These are phyloP conservation scores for Resseliella maxima DNA, from an alignment of 2,888 invertebrate species.

Conservation along the genomic window DNA sequence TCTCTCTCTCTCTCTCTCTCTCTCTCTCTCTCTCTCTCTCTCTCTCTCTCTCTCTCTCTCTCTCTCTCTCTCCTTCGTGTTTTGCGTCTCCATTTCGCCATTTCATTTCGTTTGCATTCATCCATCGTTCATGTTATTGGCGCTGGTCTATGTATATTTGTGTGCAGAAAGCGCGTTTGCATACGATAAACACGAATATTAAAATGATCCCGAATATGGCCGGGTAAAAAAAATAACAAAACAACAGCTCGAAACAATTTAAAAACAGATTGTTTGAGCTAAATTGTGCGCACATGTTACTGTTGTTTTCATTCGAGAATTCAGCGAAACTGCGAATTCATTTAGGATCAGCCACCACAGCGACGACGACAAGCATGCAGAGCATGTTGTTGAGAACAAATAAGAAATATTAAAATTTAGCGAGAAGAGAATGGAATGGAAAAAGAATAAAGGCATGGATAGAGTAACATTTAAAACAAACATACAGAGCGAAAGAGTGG, in stretches of 20 bases:
- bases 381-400: conserved; percentile 45
- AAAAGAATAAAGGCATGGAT: conserved; percentile 25
- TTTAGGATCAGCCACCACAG: not conserved
- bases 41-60: too few species aligned
- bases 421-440: conserved; percentile 31
- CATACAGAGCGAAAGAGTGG: too few species aligned
- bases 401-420: conserved; percentile 33
- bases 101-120: not conserved
- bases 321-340: conserved; percentile 30
- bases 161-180: not conserved
- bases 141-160: not conserved
- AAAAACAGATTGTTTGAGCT: conserved; percentile 36
- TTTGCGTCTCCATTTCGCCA: too few species aligned
- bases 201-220: conserved; percentile 41
- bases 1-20: too few species aligned
- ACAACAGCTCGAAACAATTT: conserved; percentile 23
- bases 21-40: too few species aligned
- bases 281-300: conserved; percentile 46
- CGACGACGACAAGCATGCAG: not conserved
- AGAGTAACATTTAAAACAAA: not conserved
- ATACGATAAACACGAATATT: conserved; percentile 32
- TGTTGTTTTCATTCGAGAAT: conserved; percentile 51
- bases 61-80: too few species aligned
- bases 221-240: conserved; percentile 1
- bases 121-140: not conserved